phyloP scores from a whole-genome alignment of 2,888 invertebrate genomes.

The Laothoe populi region DNA sequence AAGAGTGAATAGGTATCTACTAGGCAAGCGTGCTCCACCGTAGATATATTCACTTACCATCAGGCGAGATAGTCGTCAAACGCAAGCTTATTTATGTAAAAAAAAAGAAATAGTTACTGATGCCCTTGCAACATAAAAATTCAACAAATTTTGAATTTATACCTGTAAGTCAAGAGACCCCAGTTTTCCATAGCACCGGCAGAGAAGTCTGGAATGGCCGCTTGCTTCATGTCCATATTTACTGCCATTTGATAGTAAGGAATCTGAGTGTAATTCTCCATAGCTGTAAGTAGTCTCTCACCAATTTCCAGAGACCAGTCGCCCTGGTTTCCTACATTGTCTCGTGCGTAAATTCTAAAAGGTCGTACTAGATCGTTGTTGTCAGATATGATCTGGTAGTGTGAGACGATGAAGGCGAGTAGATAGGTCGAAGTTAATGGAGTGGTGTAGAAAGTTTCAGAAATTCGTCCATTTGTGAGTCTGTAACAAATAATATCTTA shows the following conservation, averaged over 20 bases:
- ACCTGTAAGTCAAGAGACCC: constrained; percentile 91
- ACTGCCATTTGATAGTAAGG: constrained; percentile 80
- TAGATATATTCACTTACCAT: too few relatives aligned
- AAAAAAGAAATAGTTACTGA: too few relatives aligned
- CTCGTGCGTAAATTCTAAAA: constrained; percentile 73
- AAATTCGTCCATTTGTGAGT: constrained; percentile 48
- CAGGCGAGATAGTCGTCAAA: too few relatives aligned
- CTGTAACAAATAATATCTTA: too few relatives aligned
- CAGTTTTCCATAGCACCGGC: constrained; percentile 95
- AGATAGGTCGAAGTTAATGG: constrained; percentile 92
- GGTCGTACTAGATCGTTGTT: constrained; percentile 53
- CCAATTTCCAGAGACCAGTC: constrained; percentile 76
- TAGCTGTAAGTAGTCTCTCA: constrained; percentile 68
- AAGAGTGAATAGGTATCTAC: too few relatives aligned
- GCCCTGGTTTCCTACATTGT: constrained; percentile 68
- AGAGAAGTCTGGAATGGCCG: constrained; percentile 91
- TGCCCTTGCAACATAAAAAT: background rate
- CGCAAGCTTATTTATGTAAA: too few relatives aligned
- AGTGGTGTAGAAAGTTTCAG: constrained; percentile 81
- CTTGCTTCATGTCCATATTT: constrained; percentile 86
- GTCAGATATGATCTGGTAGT: constrained; percentile 76
- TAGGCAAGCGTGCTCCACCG: too few relatives aligned
- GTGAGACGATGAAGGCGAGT: constrained; percentile 93
- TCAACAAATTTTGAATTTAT: background rate
- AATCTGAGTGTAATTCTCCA: constrained; percentile 85